These are phyloP conservation scores for Sardinella longiceps DNA, from an alignment of 2,797 vertebrate species.

Conservation along the genomic window DNA sequence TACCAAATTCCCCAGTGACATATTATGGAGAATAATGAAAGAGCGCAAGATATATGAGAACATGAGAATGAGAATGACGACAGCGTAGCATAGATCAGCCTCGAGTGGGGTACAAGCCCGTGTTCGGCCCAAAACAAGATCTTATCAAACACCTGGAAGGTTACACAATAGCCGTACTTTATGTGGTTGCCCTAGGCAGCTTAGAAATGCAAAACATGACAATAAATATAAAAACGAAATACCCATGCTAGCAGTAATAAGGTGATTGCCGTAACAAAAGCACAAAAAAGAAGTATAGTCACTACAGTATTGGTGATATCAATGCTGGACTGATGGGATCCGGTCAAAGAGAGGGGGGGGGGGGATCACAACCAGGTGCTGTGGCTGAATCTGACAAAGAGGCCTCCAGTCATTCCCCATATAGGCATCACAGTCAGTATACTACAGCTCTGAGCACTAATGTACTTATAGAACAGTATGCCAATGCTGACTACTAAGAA, in stretches of 20 bases:
- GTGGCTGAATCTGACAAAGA: too few species aligned
- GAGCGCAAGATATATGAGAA: background rate
- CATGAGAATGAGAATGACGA: background rate
- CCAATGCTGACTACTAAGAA: background rate
- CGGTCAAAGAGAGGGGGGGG: too few species aligned
- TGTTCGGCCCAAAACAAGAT: background rate
- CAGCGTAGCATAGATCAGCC: background rate
- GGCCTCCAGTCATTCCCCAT: background rate
- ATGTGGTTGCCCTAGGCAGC: background rate
- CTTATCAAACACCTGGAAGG: slow-evolving; percentile 8
- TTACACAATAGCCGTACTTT: background rate
- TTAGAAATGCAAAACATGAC: background rate
- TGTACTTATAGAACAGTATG: background rate
- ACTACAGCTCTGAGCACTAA: background rate
- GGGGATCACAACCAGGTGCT: too few species aligned
- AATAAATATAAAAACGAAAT: background rate
- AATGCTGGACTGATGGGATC: too few species aligned
- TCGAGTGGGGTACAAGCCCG: background rate
- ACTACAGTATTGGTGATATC: background rate
- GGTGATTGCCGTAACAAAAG: background rate
- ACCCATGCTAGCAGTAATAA: background rate
- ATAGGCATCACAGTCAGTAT: background rate
- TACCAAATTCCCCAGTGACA: slow-evolving; percentile 1
- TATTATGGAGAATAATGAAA: background rate
- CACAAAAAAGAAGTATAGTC: background rate